Percentiles rank a stretch among this genome's conserved stretches.
Conservation (phyloP, 2,888 invertebrate species). For the Osmoderma eremita region DNA sequence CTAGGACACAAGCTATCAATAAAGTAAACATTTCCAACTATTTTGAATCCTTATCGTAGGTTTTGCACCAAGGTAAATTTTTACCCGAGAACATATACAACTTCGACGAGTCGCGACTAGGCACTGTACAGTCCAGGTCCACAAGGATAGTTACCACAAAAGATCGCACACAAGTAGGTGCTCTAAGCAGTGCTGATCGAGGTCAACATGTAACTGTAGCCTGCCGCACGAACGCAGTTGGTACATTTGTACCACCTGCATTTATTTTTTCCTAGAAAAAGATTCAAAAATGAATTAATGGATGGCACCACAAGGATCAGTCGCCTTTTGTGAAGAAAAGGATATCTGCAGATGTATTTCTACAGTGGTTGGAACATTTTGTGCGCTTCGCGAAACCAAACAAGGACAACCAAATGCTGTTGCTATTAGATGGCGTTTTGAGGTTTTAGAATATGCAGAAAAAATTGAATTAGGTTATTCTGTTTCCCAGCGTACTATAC, state of each 20-base stretch:
- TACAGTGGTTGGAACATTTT: conserved; percentile 23
- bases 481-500: background rate
- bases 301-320: conserved; percentile 45
- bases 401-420: background rate
- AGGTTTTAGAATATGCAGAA: conserved; percentile 12
- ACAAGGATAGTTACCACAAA: conserved; percentile 48
- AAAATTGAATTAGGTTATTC: background rate
- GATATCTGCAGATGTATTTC: conserved; percentile 11
- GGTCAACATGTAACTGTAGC: background rate
- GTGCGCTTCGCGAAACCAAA: background rate
- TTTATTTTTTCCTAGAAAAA: conserved; percentile 42
- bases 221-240: background rate
- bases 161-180: conserved; percentile 60
- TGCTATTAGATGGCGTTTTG: conserved; percentile 30
- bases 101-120: conserved; percentile 41
- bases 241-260: conserved; percentile 31
- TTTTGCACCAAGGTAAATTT: conserved; percentile 13
- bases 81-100: conserved; percentile 25
- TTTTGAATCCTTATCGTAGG: conserved; percentile 37
- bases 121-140: conserved; percentile 39
- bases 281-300: conserved; percentile 44
- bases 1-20: conserved; percentile 43
- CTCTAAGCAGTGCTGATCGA: conserved; percentile 56
- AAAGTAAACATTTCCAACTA: conserved; percentile 43
- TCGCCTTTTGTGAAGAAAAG: conserved; percentile 33